Evolutionary conservation across 2,888 invertebrate species (phyloP), one percentile per base, ranked within the genome.

Genomic region (Dicroscelio sp.): DNA sequence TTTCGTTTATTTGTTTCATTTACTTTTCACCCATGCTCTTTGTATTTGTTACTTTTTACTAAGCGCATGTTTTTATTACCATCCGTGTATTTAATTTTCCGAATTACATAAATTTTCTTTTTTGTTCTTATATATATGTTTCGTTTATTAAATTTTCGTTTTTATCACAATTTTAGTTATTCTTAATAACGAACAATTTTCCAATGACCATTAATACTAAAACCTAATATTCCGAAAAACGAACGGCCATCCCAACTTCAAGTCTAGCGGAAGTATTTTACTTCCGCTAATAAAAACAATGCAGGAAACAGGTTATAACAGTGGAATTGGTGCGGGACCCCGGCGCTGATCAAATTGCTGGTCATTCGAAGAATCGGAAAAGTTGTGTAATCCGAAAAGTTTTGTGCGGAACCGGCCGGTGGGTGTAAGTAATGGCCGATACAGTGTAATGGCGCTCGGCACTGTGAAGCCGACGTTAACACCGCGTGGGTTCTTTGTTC

Each of bases 351-450:
- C 94, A 93, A 95, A 95, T 95, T 94, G 94, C 93, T 83, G 95
- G 94, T 95, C 95, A 95, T 96, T 96, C 95, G 94, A 94, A 92
- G 95, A 95, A 96, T 95, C 95, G 94, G 95, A 95, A 96, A 96
- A 95, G 95, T 96, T 96, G 93, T 94, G 95, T 95, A 96, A 96
- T 96, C 95, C 95, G 94, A 93, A 95, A 96, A 95, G 95, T 96
- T 95, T 95, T 10, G 23, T 23, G 93, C 94, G n/a, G n/a, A n/a
- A n/a, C 91, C 91, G 83, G 86, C 43, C 88, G 86, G 88, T 92
- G 82, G 88, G 88, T 93, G 93, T 94, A 94, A 95, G 95, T 95
- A 95, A 95, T 95, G 95, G 94, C 90, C 95, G 95, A 95, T 94
- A 94, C 94, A 93, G 92, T 93, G 92, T 95, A 95, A 95, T 94